Evolutionary conservation across 2,888 invertebrate species (phyloP), one percentile per base, ranked within the genome.

Genomic region (Coecobrya sp.): DNA sequence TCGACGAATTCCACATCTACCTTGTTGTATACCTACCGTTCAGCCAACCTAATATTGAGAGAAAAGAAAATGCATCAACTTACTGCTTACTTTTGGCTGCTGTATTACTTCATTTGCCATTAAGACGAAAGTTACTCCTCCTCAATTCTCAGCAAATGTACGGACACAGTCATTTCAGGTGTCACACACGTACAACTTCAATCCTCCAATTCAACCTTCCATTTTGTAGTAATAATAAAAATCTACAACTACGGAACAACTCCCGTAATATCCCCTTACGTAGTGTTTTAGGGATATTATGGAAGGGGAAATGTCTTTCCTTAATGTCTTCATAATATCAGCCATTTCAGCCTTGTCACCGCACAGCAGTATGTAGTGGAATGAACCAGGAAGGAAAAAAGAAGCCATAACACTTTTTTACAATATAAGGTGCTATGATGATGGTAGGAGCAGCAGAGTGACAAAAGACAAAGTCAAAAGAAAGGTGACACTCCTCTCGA

Each of bases 131-230:
- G 70, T 73, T 73, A 73, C 70, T 42, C 4, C 70, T 42, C 4
- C 65, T 65, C 27, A 11, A 25, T 25, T 65, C 65, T n/a, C 19
- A 55, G n/a, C 19, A 55, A 4, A 55, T 49, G 49, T 11, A 49
- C 11, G 1, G 5, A 65, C 11, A 73, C n/a, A 81, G 88, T 65
- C 88, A 62, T 88, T 88, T 88, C 88, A 88, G 88, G 88, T 88
- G 88, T 88, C 88, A 88, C 88, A 81, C 70, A 42, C 70, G 42
- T 42, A 73, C 42, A 73, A 42, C 70, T 73, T 73, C 70, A 73
- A 73, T 73, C 65, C 13, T 13, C 65, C 30, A 27, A 7, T 68
- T 30, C 70, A 73, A 25, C 42, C 19, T 42, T 73, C 70, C 70
- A 73, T 36, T 73, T 49, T 52, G 79, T 79, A 52, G n/a, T 49